Evolutionary conservation across 2,113 vertebrate genomes (phyloP).

Genomic region (Stigmatopora argus): DNA sequence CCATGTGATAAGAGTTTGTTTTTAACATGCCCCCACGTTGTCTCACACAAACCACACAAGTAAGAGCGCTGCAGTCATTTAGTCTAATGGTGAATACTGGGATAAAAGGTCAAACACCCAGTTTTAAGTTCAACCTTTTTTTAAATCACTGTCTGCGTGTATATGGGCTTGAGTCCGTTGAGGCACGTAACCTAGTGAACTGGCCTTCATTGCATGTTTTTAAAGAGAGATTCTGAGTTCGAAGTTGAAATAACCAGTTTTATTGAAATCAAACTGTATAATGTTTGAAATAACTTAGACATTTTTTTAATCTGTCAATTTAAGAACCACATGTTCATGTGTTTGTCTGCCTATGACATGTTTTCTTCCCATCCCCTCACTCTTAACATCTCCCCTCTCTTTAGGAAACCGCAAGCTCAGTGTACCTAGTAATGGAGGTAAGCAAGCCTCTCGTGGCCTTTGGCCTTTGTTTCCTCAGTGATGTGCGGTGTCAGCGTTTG

Average conservation of each 20-base stretch:
- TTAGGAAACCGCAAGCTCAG: slow-evolving; percentile 92
- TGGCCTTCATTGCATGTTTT: background rate
- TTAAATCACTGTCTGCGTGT: no score
- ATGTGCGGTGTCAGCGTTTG: slow-evolving; percentile 34
- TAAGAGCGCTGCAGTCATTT: background rate
- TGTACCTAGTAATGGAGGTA: slow-evolving; percentile 99
- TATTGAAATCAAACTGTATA: background rate
- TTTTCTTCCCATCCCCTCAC: slow-evolving; percentile 33
- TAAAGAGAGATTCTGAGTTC: background rate
- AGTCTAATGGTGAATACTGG: background rate
- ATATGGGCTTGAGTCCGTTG: no score
- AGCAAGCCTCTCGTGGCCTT: slow-evolving; percentile 71
- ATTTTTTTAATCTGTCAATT: background rate
- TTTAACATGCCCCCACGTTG: background rate
- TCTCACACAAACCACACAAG: background rate
- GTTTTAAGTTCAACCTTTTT: background rate
- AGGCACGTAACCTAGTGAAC: no score
- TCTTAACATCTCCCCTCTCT: slow-evolving; percentile 34
- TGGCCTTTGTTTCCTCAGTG: slow-evolving; percentile 36
- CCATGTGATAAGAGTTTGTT: slow-evolving; percentile 58
- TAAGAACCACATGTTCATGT: slow-evolving; percentile 20
- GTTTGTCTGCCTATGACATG: slow-evolving; percentile 31
- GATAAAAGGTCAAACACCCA: background rate
- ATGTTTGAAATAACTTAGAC: background rate
- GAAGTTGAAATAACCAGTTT: background rate